A percentile compares a stretch with the other conserved stretches of the same genome.
phyloP scores from a whole-genome alignment of 2,888 invertebrate species.

The Drosophila demipolita region DNA sequence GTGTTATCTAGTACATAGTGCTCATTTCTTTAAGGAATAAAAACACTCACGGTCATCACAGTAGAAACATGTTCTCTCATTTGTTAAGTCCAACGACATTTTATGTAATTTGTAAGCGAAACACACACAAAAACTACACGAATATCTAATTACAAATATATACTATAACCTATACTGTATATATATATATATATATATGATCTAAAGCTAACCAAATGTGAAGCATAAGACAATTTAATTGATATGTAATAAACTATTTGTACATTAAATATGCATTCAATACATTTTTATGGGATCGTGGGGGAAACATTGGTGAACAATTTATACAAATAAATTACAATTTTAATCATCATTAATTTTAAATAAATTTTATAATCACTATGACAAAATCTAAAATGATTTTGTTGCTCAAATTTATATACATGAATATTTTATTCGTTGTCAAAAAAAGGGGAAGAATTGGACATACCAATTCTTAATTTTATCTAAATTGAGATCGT shows the following conservation, averaged over 20 bases:
- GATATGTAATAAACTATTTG: conserved; percentile 57
- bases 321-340: neutral
- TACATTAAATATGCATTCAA: conserved; percentile 24
- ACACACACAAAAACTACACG: conserved; percentile 48
- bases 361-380: neutral
- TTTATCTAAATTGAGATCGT: neutral
- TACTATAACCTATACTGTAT: conserved; percentile 22
- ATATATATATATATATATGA: conserved; percentile 24
- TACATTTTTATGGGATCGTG: neutral
- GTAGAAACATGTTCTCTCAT: conserved; percentile 44
- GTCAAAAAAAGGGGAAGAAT: too few relatives aligned
- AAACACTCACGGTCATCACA: conserved; percentile 12
- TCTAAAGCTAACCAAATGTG: conserved; percentile 64
- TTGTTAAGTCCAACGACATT: conserved; percentile 50
- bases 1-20: conserved; percentile 69
- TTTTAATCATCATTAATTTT: neutral
- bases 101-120: conserved; percentile 61
- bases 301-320: neutral
- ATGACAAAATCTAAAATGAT: neutral
- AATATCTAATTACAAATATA: conserved; percentile 70
- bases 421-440: neutral
- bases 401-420: neutral
- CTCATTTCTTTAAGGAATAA: conserved; percentile 47
- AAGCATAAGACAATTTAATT: conserved; percentile 52
- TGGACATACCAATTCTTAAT: neutral